Evolutionary conservation across 1,140 invertebrate species (phyloP).

Genomic region (Diuraphis noxia): DNA sequence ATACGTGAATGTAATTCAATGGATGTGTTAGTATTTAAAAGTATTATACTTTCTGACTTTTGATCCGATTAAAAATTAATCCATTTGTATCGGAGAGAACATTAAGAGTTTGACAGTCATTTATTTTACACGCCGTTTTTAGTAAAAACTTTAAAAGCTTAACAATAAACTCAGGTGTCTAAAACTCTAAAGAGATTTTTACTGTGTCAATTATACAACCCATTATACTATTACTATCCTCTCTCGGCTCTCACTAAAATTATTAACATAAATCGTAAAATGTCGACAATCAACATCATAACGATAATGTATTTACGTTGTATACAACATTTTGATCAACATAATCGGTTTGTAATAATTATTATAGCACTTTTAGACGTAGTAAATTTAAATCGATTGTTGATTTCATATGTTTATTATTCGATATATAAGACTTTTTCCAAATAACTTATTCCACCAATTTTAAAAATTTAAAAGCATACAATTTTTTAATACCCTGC

Average conservation of each 20-base stretch:
- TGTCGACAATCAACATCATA: background rate
- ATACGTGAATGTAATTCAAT: background rate
- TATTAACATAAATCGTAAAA: background rate
- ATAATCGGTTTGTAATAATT: background rate
- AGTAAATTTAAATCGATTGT: background rate
- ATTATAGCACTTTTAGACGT: no score
- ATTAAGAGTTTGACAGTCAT: background rate
- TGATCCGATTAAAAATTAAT: conserved; percentile 21
- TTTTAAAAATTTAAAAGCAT: background rate
- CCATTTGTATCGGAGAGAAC: background rate
- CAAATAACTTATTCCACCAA: background rate
- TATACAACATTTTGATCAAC: background rate
- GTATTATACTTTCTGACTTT: background rate
- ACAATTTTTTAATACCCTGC: background rate
- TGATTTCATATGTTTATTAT: background rate
- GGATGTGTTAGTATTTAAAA: background rate
- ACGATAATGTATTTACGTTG: background rate
- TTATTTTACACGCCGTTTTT: conserved; percentile 3
- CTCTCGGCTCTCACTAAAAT: background rate
- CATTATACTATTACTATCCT: background rate
- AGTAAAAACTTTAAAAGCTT: background rate
- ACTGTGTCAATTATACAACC: background rate
- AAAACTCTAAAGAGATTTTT: conserved; percentile 4
- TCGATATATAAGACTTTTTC: background rate
- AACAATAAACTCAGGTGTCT: background rate